These are phyloP conservation scores for Drosophila nr. fundita DNA, from an alignment of 2,888 invertebrate genomes.

Conservation along the genomic window DNA sequence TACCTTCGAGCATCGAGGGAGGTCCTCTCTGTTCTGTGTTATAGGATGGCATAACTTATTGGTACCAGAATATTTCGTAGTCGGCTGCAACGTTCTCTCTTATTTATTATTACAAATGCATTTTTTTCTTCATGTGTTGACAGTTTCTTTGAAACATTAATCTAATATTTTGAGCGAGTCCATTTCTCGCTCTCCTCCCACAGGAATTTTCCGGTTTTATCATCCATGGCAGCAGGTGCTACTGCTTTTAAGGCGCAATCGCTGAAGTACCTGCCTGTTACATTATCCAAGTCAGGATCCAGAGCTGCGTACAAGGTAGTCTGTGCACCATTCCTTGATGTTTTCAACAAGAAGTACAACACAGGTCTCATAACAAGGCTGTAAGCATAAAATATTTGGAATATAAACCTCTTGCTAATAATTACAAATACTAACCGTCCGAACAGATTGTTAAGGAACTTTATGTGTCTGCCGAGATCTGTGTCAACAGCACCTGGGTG, in stretches of 20 bases:
- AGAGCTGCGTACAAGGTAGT: slow-evolving; percentile 83
- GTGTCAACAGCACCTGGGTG: slow-evolving; percentile 95
- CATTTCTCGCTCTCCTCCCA: slow-evolving; percentile 86
- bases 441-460: slow-evolving; percentile 86
- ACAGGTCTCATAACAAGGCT: slow-evolving; percentile 68
- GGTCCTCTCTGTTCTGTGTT: background rate
- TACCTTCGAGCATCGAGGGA: no score
- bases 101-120: background rate
- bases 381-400: background rate
- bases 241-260: slow-evolving; percentile 87
- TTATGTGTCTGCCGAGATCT: slow-evolving; percentile 91
- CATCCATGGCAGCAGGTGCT: slow-evolving; percentile 86
- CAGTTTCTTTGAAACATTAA: background rate
- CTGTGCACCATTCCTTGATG: slow-evolving; percentile 82
- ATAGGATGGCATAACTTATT: background rate
- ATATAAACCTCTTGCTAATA: background rate
- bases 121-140: background rate
- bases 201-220: slow-evolving; percentile 86
- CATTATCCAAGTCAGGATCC: slow-evolving; percentile 81
- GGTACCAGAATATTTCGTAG: background rate
- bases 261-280: slow-evolving; percentile 85
- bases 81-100: background rate
- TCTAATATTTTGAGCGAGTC: slow-evolving; percentile 30
- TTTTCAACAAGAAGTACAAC: slow-evolving; percentile 82
- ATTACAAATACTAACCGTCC: slow-evolving; percentile 49